Percentiles rank a stretch among this genome's conserved stretches.
Evolutionary conservation across 2,888 invertebrate genomes (phyloP).

Genomic region (Chelonus formosanus): DNA sequence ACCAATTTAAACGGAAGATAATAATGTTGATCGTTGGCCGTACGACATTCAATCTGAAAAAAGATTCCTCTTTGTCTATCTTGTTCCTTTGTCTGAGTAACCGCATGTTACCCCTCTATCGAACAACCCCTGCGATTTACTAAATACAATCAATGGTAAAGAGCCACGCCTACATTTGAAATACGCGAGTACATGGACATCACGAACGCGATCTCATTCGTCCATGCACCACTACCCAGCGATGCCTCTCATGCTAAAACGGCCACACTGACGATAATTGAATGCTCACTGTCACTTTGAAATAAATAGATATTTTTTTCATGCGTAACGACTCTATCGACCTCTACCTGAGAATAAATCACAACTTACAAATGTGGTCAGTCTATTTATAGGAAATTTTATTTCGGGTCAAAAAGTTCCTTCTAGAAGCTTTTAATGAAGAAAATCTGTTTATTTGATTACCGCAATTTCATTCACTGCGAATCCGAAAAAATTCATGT

Average conservation of each 20-base stretch:
- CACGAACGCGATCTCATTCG: conserved; percentile 27
- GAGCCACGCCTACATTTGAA: conserved; percentile 36
- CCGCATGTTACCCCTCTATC: conserved; percentile 45
- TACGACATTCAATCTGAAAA: conserved; percentile 35
- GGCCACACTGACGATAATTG: conserved; percentile 34
- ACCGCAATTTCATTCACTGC: too few relatives aligned
- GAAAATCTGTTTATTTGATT: too few relatives aligned
- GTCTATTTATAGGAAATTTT: conserved; percentile 2
- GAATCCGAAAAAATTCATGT: too few relatives aligned
- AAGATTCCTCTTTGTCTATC: conserved; percentile 44
- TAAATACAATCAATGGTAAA: conserved; percentile 43
- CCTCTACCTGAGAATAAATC: conserved; percentile 11
- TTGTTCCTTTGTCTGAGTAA: conserved; percentile 35
- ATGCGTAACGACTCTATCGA: conserved; percentile 15
- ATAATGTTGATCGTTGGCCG: too few relatives aligned
- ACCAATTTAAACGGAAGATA: too few relatives aligned
- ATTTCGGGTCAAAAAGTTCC: too few relatives aligned
- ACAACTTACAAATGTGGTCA: conserved; percentile 2
- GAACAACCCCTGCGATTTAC: conserved; percentile 46
- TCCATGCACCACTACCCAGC: conserved; percentile 28
- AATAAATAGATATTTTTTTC: conserved; percentile 24
- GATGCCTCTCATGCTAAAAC: conserved; percentile 9
- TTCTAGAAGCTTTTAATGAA: too few relatives aligned
- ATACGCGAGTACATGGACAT: conserved; percentile 22
- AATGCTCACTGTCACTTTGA: conserved; percentile 33